Conservation (phyloP, 2,888 invertebrate species). For the Rhaphigaster nebulosa region DNA sequence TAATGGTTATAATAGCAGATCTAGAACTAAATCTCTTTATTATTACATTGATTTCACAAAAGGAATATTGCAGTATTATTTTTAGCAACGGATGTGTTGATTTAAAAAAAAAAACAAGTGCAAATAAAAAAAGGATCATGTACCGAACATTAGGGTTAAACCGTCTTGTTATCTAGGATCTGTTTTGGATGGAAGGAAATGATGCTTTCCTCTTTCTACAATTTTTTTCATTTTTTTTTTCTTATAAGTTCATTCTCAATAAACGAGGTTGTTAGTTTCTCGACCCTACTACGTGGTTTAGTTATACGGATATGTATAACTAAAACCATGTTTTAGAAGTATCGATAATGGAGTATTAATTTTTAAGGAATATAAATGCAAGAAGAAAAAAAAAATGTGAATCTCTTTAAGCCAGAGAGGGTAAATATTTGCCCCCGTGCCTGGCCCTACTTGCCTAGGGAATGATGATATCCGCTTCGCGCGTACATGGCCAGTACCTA, state of each 20-base stretch:
- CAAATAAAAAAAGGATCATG: background rate
- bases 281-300: no score
- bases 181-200: background rate
- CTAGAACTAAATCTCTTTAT: background rate
- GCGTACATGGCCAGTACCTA: background rate
- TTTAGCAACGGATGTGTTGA: background rate
- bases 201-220: background rate
- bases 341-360: no score
- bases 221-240: no score
- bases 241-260: no score
- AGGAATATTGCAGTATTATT: background rate
- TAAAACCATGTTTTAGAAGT: no score
- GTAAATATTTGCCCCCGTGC: background rate
- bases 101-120: background rate
- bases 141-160: background rate
- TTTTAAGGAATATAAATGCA: no score
- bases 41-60: background rate
- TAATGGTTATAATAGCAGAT: background rate
- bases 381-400: no score
- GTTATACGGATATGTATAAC: no score
- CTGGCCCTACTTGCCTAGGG: background rate
- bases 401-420: background rate
- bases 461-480: background rate
- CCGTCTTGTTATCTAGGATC: background rate
- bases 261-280: no score